These are phyloP conservation scores for Drosophila picticornis DNA, from an alignment of 2,888 invertebrate species.

Conservation along the genomic window DNA sequence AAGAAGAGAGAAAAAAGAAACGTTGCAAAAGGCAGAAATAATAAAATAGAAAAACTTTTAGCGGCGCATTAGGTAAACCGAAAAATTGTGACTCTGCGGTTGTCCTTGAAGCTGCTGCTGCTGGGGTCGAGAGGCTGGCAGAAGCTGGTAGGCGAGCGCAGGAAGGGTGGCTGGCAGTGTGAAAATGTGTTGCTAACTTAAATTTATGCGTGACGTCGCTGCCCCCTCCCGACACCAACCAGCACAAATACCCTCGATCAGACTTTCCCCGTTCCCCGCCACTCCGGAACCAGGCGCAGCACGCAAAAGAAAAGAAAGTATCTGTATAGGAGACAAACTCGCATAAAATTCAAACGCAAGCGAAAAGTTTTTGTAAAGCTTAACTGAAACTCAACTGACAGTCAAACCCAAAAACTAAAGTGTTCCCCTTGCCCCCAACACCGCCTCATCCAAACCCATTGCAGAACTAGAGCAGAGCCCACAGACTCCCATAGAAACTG, in stretches of 20 bases:
- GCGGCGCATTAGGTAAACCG: slow-evolving; percentile 80
- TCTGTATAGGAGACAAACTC: slow-evolving; percentile 55
- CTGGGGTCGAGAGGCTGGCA: neutral
- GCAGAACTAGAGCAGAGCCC: neutral
- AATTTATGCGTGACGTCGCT: slow-evolving; percentile 76
- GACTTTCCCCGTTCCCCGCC: neutral
- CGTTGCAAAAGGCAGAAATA: slow-evolving; percentile 69
- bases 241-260: slow-evolving; percentile 2
- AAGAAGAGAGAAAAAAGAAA: slow-evolving; percentile 25
- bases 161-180: slow-evolving; percentile 47
- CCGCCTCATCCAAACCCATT: neutral
- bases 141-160: no score
- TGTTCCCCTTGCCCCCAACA: neutral
- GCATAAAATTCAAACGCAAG: slow-evolving; percentile 80
- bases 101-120: slow-evolving; percentile 71
- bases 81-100: slow-evolving; percentile 80
- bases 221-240: neutral
- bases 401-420: slow-evolving; percentile 24
- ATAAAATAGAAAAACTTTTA: slow-evolving; percentile 80
- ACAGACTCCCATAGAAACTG: slow-evolving; percentile 21
- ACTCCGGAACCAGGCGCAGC: slow-evolving; percentile 2
- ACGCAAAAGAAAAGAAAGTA: slow-evolving; percentile 17
- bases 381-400: slow-evolving; percentile 47
- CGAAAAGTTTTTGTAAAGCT: slow-evolving; percentile 73
- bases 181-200: slow-evolving; percentile 80